Evolutionary conservation across 2,797 vertebrate species (phyloP).

Genomic region (Chanos chanos): DNA sequence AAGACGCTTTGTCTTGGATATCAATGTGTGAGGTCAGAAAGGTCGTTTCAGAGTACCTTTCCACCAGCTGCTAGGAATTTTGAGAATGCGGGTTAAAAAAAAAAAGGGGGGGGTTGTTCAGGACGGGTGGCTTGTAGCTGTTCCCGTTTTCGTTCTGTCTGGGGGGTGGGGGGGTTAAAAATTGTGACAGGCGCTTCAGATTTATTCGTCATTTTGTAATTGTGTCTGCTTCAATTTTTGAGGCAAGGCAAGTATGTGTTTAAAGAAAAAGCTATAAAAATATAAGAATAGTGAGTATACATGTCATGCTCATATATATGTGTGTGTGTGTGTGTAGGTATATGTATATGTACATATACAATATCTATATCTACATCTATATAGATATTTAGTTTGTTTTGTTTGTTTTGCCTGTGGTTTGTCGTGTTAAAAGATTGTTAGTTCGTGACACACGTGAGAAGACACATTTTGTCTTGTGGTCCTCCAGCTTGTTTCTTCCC

Average conservation of each 20-base stretch:
- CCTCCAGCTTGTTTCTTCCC: too few relatives aligned
- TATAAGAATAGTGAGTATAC: too few relatives aligned
- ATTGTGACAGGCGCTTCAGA: too few relatives aligned
- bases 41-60: conserved; percentile 44
- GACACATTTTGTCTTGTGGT: too few relatives aligned
- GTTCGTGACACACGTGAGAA: conserved; percentile 3
- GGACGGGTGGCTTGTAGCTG: conserved; percentile 25
- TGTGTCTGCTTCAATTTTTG: too few relatives aligned
- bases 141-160: conserved; percentile 1
- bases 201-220: too few relatives aligned
- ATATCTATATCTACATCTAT: too few relatives aligned
- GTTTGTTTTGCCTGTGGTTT: neutral
- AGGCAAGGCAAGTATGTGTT: too few relatives aligned
- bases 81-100: conserved; percentile 30
- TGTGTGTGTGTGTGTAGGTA: neutral
- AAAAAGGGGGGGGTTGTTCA: conserved; percentile 3
- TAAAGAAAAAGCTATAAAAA: too few relatives aligned
- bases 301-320: neutral
- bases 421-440: too few relatives aligned
- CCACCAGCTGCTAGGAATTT: conserved; percentile 44
- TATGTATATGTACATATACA: too few relatives aligned
- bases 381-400: neutral
- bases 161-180: too few relatives aligned
- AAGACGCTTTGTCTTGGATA: conserved; percentile 42
- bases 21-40: conserved; percentile 33